Evolutionary conservation across 2,797 vertebrate species (phyloP).

Genomic region (Melanotaenia pygmaea): DNA sequence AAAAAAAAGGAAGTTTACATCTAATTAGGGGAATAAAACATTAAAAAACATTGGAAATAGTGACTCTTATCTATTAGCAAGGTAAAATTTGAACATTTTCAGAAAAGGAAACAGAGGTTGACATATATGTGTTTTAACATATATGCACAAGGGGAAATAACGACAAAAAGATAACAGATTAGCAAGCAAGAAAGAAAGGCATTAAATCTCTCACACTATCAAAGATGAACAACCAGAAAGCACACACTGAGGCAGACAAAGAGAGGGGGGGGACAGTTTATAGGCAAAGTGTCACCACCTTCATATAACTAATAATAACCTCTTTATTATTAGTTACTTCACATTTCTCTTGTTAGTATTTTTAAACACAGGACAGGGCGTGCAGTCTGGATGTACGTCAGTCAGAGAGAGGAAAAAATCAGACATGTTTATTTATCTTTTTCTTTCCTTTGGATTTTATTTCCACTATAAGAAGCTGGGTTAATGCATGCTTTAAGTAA

Average conservation of each 20-base stretch:
- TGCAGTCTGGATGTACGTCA: constrained; percentile 95
- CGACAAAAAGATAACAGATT: constrained; percentile 64
- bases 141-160: constrained; percentile 69
- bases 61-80: constrained; percentile 79
- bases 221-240: constrained; percentile 92
- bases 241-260: constrained; percentile 86
- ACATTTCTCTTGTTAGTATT: constrained; percentile 82
- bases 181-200: constrained; percentile 78
- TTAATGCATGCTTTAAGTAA: constrained; percentile 96
- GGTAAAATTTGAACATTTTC: constrained; percentile 74
- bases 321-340: constrained; percentile 80
- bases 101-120: constrained; percentile 67
- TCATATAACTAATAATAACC: constrained; percentile 81
- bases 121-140: constrained; percentile 77
- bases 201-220: constrained; percentile 86
- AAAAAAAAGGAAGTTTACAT: constrained; percentile 72
- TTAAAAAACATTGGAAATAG: constrained; percentile 77
- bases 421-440: constrained; percentile 36
- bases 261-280: constrained; percentile 87
- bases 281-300: constrained; percentile 79
- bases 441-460: constrained; percentile 61
- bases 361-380: constrained; percentile 86
- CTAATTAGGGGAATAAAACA: constrained; percentile 56
- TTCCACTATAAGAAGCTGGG: constrained; percentile 80
- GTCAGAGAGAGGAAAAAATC: constrained; percentile 83